Conservation (phyloP, 2,888 invertebrate species). For the Tipula helvola region DNA sequence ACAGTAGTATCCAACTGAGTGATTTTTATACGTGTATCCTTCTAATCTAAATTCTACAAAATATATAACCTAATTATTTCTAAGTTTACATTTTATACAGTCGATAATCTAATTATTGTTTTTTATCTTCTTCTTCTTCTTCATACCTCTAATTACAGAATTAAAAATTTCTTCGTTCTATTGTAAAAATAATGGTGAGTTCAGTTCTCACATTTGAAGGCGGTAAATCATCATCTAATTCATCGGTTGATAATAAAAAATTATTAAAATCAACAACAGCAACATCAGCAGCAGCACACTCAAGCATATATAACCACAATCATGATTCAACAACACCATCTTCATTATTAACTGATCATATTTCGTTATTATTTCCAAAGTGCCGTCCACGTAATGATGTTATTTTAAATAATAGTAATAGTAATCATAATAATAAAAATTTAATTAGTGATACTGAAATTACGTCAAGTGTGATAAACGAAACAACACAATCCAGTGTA, state of each 20-base stretch:
- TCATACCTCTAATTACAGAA: not conserved
- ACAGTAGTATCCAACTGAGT: not conserved
- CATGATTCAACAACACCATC: not conserved
- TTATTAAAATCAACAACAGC: not conserved
- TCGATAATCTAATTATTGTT: not conserved
- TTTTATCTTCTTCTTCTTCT: not conserved
- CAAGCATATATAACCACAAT: not conserved
- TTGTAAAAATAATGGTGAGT: conserved; percentile 10
- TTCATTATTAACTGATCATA: conserved; percentile 48
- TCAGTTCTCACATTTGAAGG: conserved; percentile 7
- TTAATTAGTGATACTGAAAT: conserved; percentile 12
- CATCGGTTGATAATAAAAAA: not conserved
- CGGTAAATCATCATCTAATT: conserved; percentile 9
- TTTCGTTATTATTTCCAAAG: conserved; percentile 77
- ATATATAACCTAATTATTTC: not conserved
- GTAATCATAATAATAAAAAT: not conserved
- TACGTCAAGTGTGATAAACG: conserved; percentile 5
- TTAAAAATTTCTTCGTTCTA: not conserved
- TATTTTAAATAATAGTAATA: conserved; percentile 36
- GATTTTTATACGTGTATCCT: not conserved
- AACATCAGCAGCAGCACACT: not conserved
- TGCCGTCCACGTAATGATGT: conserved; percentile 59
- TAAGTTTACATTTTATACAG: not conserved
- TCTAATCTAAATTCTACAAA: not conserved
- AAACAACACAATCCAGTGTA: conserved; percentile 13